These are phyloP conservation scores for Actinia tenebrosa DNA, from an alignment of 64 coral and sea anemone species.

Conservation along the genomic window DNA sequence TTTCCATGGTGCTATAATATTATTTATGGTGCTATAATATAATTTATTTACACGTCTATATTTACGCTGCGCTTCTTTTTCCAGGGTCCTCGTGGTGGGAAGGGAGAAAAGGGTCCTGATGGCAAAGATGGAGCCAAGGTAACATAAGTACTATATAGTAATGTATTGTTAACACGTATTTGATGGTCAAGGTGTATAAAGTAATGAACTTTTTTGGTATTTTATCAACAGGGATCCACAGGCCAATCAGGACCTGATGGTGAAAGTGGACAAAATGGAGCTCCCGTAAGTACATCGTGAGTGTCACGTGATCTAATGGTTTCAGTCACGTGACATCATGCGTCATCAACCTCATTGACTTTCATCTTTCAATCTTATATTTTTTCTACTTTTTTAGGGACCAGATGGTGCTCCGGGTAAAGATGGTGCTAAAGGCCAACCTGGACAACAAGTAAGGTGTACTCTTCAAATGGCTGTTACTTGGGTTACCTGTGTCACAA, in stretches of 20 bases:
- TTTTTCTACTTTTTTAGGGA: neutral
- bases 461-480: neutral
- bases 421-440: slow-evolving; percentile 19
- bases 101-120: neutral
- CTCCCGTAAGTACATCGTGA: slow-evolving; percentile 13
- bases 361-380: neutral
- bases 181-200: no score
- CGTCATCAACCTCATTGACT: neutral
- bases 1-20: neutral
- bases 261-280: slow-evolving; percentile 18
- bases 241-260: neutral
- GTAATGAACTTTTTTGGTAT: neutral
- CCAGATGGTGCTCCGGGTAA: slow-evolving; percentile 9
- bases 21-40: neutral
- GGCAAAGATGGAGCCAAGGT: slow-evolving; percentile 11
- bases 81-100: slow-evolving; percentile 17
- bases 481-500: neutral
- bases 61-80: neutral
- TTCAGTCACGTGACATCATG: neutral
- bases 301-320: slow-evolving; percentile 7
- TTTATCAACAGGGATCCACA: neutral
- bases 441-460: slow-evolving; percentile 13
- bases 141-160: neutral
- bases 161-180: no score
- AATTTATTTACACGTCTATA: neutral